Conservation (phyloP, 2,888 invertebrate genomes). For the Lydus trimaculatus region DNA sequence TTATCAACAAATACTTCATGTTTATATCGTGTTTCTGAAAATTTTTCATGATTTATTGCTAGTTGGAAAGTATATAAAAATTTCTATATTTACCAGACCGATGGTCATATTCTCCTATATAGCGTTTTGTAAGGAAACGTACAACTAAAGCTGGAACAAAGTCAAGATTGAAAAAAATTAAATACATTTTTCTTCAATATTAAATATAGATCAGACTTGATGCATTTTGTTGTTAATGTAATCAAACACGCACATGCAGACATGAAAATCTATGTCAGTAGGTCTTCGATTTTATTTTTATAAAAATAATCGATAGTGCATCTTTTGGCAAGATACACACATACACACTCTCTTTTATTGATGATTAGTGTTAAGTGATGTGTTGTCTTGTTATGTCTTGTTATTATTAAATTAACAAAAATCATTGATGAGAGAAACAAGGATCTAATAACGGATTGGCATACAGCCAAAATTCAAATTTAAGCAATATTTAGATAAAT, state of each 20-base stretch:
- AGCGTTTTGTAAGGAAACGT: slow-evolving; percentile 89
- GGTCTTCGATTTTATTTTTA: slow-evolving; percentile 4
- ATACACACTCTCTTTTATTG: not conserved
- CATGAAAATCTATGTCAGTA: slow-evolving; percentile 1
- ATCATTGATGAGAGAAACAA: not conserved
- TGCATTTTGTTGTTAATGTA: not conserved
- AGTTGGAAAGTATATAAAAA: not conserved
- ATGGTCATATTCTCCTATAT: slow-evolving; percentile 95
- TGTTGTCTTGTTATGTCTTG: not conserved
- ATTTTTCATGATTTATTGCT: slow-evolving; percentile 34
- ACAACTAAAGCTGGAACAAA: slow-evolving; percentile 66
- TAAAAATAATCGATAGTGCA: not conserved
- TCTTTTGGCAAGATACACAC: not conserved
- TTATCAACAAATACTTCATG: slow-evolving; percentile 88
- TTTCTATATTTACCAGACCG: slow-evolving; percentile 75
- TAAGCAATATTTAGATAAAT: not conserved
- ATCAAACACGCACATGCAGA: not conserved
- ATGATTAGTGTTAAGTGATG: not conserved
- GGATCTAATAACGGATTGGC: not conserved
- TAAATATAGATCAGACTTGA: not conserved
- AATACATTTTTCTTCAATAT: not conserved
- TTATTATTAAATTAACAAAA: not conserved
- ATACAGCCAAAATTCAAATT: not conserved
- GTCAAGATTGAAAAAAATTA: slow-evolving; percentile 17
- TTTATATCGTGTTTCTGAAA: slow-evolving; percentile 88